These are phyloP conservation scores for Ophion ventricosus DNA, from an alignment of 2,888 invertebrate genomes.

Conservation along the genomic window DNA sequence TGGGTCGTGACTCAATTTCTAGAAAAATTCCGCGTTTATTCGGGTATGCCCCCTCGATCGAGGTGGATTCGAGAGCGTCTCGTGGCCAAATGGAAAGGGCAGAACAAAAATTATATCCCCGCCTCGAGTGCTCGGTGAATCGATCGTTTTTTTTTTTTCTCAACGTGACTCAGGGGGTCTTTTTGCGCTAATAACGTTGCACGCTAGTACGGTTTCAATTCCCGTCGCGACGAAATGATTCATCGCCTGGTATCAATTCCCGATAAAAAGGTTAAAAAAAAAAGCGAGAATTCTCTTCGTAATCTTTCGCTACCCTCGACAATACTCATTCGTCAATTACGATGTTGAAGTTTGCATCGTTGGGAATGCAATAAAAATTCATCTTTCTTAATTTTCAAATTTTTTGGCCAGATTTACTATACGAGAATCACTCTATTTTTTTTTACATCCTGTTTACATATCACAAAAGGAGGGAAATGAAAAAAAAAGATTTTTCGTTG, in stretches of 20 bases:
- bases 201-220: conserved; percentile 22
- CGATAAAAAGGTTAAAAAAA: not conserved
- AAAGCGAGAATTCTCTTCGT: not conserved
- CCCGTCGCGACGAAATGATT: conserved; percentile 33
- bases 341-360: not conserved
- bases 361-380: no score
- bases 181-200: conserved; percentile 6
- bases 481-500: no score
- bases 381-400: no score
- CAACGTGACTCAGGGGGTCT: conserved; percentile 42
- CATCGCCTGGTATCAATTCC: not conserved
- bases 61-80: conserved; percentile 8
- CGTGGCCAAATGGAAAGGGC: not conserved
- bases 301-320: no score
- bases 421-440: no score
- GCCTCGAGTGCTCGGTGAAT: conserved; percentile 22
- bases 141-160: conserved; percentile 39
- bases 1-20: conserved; percentile 49
- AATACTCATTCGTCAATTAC: not conserved
- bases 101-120: not conserved
- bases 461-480: no score
- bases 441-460: no score
- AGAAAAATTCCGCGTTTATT: conserved; percentile 20
- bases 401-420: no score
- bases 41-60: conserved; percentile 11